These are phyloP conservation scores for Calycopis cecrops DNA, from an alignment of 1,140 invertebrate genomes.

Conservation along the genomic window DNA sequence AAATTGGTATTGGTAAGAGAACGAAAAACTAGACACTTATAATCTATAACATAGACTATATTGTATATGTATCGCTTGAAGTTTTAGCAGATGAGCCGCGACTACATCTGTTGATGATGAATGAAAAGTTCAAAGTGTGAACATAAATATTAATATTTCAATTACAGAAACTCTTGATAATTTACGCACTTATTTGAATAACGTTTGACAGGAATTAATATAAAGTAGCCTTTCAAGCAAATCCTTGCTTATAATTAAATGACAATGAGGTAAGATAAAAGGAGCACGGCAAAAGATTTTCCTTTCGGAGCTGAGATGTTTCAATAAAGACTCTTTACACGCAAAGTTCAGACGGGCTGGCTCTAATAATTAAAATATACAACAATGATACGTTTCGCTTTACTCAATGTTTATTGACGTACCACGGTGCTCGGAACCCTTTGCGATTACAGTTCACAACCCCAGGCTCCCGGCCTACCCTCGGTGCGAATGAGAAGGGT, in stretches of 20 bases:
- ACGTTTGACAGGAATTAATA: conserved; percentile 3
- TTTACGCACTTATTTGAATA: not conserved
- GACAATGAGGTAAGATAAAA: conserved; percentile 14
- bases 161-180: not conserved
- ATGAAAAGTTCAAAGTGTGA: too few relatives aligned
- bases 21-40: too few relatives aligned
- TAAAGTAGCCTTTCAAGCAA: not conserved
- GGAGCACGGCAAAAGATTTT: conserved; percentile 4
- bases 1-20: too few relatives aligned
- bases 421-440: conserved; percentile 40
- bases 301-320: conserved; percentile 13
- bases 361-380: conserved; percentile 64
- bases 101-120: too few relatives aligned
- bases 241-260: conserved; percentile 6
- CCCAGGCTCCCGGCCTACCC: conserved; percentile 4
- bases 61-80: too few relatives aligned
- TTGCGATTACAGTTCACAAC: conserved; percentile 53
- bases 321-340: conserved; percentile 34
- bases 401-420: conserved; percentile 60
- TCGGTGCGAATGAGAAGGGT: not conserved
- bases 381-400: conserved; percentile 61
- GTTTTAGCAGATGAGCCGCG: too few relatives aligned
- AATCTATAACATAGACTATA: too few relatives aligned
- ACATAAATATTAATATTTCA: too few relatives aligned
- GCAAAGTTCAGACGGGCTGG: conserved; percentile 37